Conservation (phyloP, 2,797 vertebrate genomes). For the Cyclopterus lumpus region DNA sequence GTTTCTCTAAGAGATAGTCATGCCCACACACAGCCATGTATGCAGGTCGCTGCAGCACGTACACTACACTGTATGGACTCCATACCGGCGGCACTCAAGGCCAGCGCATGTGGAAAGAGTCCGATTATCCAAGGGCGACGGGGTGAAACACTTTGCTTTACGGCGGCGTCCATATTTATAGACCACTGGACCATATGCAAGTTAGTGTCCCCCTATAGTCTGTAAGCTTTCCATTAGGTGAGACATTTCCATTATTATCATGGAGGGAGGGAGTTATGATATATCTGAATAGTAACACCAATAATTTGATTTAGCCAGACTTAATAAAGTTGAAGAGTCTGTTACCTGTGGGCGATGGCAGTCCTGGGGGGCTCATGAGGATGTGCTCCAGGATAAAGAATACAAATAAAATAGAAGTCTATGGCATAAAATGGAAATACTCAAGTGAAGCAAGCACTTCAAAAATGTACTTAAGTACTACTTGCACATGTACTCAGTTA, state of each 20-base stretch:
- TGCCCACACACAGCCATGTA: constrained; percentile 37
- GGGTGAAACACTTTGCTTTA: constrained; percentile 56
- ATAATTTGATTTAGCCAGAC: no score
- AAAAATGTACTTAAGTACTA: background rate
- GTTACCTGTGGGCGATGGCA: constrained; percentile 73
- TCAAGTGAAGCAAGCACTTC: background rate
- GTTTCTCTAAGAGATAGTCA: background rate
- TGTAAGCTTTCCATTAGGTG: background rate
- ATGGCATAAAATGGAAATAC: no score
- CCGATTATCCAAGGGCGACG: constrained; percentile 59
- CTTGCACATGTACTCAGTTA: no score
- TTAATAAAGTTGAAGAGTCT: accelerated
- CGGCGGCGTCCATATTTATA: constrained; percentile 48
- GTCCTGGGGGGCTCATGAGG: constrained; percentile 66
- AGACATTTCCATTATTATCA: no score
- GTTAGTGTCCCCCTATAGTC: constrained; percentile 7
- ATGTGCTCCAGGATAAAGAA: constrained; percentile 58
- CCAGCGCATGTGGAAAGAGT: background rate
- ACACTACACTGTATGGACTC: constrained; percentile 12
- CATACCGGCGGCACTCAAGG: constrained; percentile 27
- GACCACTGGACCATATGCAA: background rate
- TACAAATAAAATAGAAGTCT: no score
- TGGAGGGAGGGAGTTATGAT: no score
- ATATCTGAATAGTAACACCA: background rate
- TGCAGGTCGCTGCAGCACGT: constrained; percentile 42